Base-by-base conservation (phyloP, 2,888 invertebrate genomes). In the Electrophaes corylata region DNA sequence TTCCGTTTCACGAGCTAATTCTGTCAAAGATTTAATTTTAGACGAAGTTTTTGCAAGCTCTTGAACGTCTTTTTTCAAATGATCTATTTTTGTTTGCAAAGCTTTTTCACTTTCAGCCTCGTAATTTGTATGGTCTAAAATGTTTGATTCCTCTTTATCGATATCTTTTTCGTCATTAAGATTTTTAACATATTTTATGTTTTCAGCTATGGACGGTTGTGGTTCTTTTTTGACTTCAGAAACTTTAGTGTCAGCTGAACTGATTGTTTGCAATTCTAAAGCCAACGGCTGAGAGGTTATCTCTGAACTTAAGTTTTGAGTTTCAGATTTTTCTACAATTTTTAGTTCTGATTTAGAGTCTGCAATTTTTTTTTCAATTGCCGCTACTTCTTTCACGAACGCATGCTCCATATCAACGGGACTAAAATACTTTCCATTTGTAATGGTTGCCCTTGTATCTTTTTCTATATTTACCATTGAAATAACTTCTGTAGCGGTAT, bases 1-100 rank as follows among this genome's bases (percentile, higher is more conserved):
- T 58, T 80, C 78, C 5, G 72, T 63, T 61, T 75, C 70, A 53
- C 61, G 74, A 10, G 73, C 69, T 39, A 73, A 46, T 55, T 72
- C 69, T 12, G 67, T 60, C 3, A 66, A 50, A 3, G 72, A 53
- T 40, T 66, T 63, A 11, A 66, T 45, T 67, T 70, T 65, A 12
- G 62, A 48, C 14, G 55, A 51, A 12, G 59, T 45, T 39, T 66
- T 57, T n/a, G 64, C 31, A 19, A 70, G 62, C 45, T 61, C 57
- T 26, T 66, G 50, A 2, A 52, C 39, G 37, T 67, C 68, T 61
- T 67, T 71, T 37, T 62, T 70, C 8, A 41, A 35, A 3, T 64
- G 60, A 18, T 57, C 14, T 12, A 53, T 31, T 26, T 60, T 55
- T 5, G 46, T 16, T 40, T 46, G 49, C 20, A 50, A 35, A 6